Percentiles rank a stretch among this genome's conserved stretches.
Conservation (phyloP, 2,113 vertebrate species). For the Perognathus longimembris region DNA sequence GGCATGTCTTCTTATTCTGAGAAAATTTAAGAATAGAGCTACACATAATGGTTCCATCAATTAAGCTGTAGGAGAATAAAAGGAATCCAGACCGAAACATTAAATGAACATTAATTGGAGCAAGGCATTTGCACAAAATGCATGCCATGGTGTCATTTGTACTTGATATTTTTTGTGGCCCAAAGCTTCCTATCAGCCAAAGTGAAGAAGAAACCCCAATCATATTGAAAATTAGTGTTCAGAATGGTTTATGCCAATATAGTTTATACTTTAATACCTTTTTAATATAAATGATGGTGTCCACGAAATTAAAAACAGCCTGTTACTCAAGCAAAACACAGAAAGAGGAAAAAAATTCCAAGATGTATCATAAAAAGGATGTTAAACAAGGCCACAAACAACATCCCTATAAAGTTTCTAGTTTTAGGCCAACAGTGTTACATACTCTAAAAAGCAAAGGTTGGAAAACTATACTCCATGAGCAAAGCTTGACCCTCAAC, state of each 20-base stretch:
- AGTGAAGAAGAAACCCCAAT: constrained; percentile 6
- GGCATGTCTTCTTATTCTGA: constrained; percentile 5
- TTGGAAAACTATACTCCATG: not conserved
- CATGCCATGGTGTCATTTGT: not conserved
- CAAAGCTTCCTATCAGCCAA: not conserved
- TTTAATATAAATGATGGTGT: not conserved
- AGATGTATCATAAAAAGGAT: not conserved
- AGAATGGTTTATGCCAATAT: not conserved
- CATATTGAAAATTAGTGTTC: not conserved
- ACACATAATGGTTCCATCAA: not conserved
- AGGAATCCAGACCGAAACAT: not conserved
- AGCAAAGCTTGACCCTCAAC: not conserved
- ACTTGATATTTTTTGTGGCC: not conserved
- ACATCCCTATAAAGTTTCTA: not conserved
- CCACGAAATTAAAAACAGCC: not conserved
- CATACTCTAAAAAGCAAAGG: not conserved
- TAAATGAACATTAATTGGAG: not conserved
- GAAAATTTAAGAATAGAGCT: not conserved
- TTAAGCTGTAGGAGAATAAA: not conserved
- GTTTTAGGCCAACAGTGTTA: not conserved
- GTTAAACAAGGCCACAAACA: constrained; percentile 17
- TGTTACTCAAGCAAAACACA: constrained; percentile 46
- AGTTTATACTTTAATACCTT: constrained; percentile 17
- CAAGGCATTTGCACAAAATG: not conserved
- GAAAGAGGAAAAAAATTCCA: not conserved